Evolutionary conservation across 2,113 vertebrate species (phyloP), one percentile per base, ranked within the genome.

Genomic region (Spheniscus mendiculus): DNA sequence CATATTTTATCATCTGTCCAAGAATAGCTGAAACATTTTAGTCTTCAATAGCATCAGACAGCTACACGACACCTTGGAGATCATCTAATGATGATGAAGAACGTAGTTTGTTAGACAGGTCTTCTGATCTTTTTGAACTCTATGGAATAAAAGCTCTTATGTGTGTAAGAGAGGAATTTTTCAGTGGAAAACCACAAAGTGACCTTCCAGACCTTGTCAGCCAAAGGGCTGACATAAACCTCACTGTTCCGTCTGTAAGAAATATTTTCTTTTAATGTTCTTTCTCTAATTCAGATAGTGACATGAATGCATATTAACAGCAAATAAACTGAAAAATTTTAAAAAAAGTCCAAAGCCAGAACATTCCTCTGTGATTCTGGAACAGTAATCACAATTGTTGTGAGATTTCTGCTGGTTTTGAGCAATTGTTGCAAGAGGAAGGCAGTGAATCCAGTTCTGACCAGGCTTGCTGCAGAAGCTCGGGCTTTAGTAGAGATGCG

Each of bases 31-130:
- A 92, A 88, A 83, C 27, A 70, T 83, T 97, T 77, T 32, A 50
- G 25, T 79, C 36, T 86, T 94, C 85, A 45, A 3, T 50, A 66
- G 8, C 25, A 69, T 92, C 32, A 93, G 63, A 90, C 65, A 82
- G 9, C n/a, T 44, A 82, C 56, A 95, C 0, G 1, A 83, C 53
- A 90, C 90, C 74, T 86, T 76, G 29, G 95, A 93, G 90, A 91
- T 90, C 45, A 90, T 62, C 15, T 93, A 92, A 93, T 70, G 88
- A 83, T 96, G 96, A 96, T 90, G 82, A 83, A 90, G 56, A 90
- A 23, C 0, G 0, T 52, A 36, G 25, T 65, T 85, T 83, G 45
- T 85, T 70, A 66, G 62, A 77, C 49, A 77, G 74, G 22, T 88
- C 40, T 62, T 94, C 62, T 95, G 62, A 49, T 94, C 36, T 67